Percentiles rank a stretch among this genome's conserved stretches.
phyloP scores from a whole-genome alignment of 2,888 invertebrate genomes.

The Eristalis pertinax region DNA sequence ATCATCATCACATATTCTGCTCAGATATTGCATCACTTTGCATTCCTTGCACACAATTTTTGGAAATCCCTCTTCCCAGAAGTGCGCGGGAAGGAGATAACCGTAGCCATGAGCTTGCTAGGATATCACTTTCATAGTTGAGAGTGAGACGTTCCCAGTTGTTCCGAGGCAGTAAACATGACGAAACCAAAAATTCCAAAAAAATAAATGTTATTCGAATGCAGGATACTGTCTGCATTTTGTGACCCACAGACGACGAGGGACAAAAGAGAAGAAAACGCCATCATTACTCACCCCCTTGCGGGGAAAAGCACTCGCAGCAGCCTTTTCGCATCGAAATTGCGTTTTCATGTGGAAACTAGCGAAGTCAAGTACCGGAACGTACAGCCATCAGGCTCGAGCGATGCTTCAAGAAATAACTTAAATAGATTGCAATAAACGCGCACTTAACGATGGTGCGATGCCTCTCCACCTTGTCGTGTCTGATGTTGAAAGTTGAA shows the following conservation, averaged over 20 bases:
- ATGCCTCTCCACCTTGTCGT: neutral
- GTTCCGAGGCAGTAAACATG: neutral
- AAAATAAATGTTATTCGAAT: conserved; percentile 6
- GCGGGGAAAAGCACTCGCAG: neutral
- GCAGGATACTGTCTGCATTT: conserved; percentile 11
- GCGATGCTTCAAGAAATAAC: conserved; percentile 36
- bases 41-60: neutral
- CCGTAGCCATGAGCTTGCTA: too few species aligned
- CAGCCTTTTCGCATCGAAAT: conserved; percentile 31
- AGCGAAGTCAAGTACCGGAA: conserved; percentile 52
- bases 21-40: neutral
- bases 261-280: neutral
- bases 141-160: neutral
- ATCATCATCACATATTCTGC: neutral
- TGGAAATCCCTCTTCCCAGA: too few species aligned
- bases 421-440: conserved; percentile 66
- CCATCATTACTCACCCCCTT: neutral
- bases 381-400: conserved; percentile 35
- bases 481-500: conserved; percentile 19
- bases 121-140: neutral
- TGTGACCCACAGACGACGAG: neutral
- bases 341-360: conserved; percentile 60
- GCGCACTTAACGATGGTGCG: conserved; percentile 33
- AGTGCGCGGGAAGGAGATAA: neutral
- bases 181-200: neutral